These are phyloP conservation scores for Macquaria australasica DNA, from an alignment of 2,113 vertebrate genomes.

Conservation along the genomic window DNA sequence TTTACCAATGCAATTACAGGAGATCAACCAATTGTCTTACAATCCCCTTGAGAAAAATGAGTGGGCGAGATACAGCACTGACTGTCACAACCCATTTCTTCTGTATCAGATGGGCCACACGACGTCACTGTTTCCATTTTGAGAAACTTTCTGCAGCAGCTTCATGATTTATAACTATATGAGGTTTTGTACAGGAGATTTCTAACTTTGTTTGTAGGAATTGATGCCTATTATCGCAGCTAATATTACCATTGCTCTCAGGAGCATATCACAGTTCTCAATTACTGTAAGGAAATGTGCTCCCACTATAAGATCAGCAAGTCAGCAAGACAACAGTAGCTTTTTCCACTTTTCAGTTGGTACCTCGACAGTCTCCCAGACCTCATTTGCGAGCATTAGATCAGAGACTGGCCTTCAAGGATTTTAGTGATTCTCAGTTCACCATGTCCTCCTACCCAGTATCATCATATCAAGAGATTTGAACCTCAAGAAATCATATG, in stretches of 20 bases:
- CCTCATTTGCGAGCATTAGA: background rate
- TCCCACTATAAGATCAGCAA: background rate
- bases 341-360: background rate
- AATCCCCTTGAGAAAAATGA: background rate
- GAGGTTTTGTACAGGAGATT: background rate
- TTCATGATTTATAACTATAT: background rate
- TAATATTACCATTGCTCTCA: background rate
- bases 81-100: background rate
- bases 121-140: background rate
- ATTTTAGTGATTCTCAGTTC: conserved; percentile 1
- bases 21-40: background rate
- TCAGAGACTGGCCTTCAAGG: background rate
- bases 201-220: background rate
- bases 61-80: background rate
- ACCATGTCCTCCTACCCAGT: background rate
- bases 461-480: background rate
- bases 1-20: background rate
- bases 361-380: background rate
- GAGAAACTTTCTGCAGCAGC: background rate
- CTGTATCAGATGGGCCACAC: background rate
- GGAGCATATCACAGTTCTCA: background rate
- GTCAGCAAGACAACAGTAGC: background rate
- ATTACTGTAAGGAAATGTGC: background rate
- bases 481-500: conserved; percentile 8
- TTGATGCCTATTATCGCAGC: background rate